Evolutionary conservation across 2,888 invertebrate species (phyloP), one percentile per base, ranked within the genome.

Genomic region (Diaperis boleti): DNA sequence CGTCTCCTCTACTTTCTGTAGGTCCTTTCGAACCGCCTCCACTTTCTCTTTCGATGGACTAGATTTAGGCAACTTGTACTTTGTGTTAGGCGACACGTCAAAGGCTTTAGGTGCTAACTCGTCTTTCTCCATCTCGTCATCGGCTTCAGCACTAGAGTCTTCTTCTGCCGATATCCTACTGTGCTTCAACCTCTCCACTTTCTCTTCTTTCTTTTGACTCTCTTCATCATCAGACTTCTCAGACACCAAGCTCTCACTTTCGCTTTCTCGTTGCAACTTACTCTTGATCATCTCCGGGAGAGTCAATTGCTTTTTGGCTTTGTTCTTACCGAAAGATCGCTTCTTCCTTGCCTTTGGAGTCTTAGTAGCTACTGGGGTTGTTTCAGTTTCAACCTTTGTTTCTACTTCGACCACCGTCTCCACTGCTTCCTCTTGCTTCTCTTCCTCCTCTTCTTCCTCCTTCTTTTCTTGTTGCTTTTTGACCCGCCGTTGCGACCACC

Each of bases 81-180:
- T 86, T 0, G 83, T 82, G 54, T 81, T 82, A n/a, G 72, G 68
- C 3, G 69, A 70, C 11, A 66, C 57, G 17, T 56, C 65, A 14
- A 59, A 59, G 11, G 42, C 77, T 54, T 81, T 77, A 55, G 80
- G 82, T 42, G 84, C 83, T 3, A 83, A 80, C 74, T 87, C 87
- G 60, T 87, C 87, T 26, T 86, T 86, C 67, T 88, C 88, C 88
- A 88, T 87, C 76, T 88, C 88, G 76, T 88, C 88, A 72, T 88
- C 88, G 17, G 88, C 88, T 75, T 88, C 88, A 0, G 87, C 87
- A 4, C 87, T 87, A 0, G 87, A 88, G 75, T 88, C 88, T 75
- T 87, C 87, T 26, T 83, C 87, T 31, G 84, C 85, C 0, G 84
- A 83, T 67, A 57, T 10, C 72, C 76, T 59, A 22, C 13, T 60